A percentile compares a stretch with the other conserved stretches of the same genome.
phyloP scores from a whole-genome alignment of 2,797 vertebrate species.

The Cirrhinus molitorella region DNA sequence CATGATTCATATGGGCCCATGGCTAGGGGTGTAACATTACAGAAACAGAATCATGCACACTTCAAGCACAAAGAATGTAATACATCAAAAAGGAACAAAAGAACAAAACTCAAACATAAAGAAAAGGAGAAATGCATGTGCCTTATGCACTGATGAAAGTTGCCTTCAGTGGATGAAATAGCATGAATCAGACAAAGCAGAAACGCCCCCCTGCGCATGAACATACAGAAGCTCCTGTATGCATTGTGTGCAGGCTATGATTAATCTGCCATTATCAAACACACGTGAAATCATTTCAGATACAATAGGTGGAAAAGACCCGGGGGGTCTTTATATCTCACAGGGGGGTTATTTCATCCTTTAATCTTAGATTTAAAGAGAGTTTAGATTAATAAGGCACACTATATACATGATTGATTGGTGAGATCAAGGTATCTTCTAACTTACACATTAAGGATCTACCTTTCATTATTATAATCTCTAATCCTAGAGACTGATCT shows the following conservation, averaged over 20 bases:
- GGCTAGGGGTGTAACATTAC: slow-evolving; percentile 1
- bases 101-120: neutral
- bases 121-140: neutral
- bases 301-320: slow-evolving; percentile 4
- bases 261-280: slow-evolving; percentile 28
- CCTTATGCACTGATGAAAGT: slow-evolving; percentile 35
- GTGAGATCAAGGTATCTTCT: neutral
- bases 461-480: neutral
- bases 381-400: neutral
- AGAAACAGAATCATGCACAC: neutral
- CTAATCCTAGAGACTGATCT: slow-evolving; percentile 2
- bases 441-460: neutral
- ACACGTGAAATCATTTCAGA: slow-evolving; percentile 15
- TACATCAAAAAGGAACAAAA: neutral
- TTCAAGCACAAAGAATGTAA: neutral
- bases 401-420: neutral
- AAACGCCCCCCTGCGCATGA: slow-evolving; percentile 61
- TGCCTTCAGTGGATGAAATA: slow-evolving; percentile 37
- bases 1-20: neutral
- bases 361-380: neutral
- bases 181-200: slow-evolving; percentile 61
- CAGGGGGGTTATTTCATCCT: neutral
- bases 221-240: slow-evolving; percentile 43
- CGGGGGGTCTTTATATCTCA: neutral
- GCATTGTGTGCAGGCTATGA: slow-evolving; percentile 36